These are phyloP conservation scores for Zosterops pallidus DNA, from an alignment of 2,113 vertebrate genomes.

Conservation along the genomic window DNA sequence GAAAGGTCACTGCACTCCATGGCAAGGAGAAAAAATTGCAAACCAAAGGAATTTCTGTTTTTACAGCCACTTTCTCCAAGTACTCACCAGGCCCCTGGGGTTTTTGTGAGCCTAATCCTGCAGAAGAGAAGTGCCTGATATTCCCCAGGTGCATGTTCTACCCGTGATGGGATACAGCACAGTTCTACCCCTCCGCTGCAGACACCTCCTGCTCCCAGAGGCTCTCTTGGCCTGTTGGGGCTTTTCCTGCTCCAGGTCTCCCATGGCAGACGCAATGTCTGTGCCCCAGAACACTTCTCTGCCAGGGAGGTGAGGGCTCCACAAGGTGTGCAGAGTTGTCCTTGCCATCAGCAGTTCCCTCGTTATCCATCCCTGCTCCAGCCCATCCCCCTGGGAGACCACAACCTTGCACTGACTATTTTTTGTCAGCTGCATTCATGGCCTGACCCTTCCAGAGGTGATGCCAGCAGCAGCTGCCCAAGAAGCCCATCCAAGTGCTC, in stretches of 20 bases:
- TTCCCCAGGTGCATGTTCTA: accelerated
- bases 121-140: accelerated
- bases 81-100: background rate
- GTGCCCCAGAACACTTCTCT: background rate
- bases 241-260: background rate
- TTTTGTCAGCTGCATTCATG: background rate
- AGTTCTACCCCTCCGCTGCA: background rate
- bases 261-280: accelerated
- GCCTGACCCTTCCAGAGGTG: background rate
- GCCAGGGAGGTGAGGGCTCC: background rate
- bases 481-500: background rate
- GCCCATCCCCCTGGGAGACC: background rate
- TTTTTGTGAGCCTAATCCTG: background rate
- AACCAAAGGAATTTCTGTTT: background rate
- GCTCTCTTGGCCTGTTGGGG: background rate
- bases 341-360: background rate
- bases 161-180: accelerated
- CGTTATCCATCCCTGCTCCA: background rate
- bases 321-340: background rate
- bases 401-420: background rate
- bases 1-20: background rate
- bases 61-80: background rate
- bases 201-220: background rate
- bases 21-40: background rate
- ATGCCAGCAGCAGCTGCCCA: background rate